A percentile compares a stretch with the other conserved stretches of the same genome.
Conservation (phyloP, 2,113 vertebrate genomes). For the Kryptolebias marmoratus region DNA sequence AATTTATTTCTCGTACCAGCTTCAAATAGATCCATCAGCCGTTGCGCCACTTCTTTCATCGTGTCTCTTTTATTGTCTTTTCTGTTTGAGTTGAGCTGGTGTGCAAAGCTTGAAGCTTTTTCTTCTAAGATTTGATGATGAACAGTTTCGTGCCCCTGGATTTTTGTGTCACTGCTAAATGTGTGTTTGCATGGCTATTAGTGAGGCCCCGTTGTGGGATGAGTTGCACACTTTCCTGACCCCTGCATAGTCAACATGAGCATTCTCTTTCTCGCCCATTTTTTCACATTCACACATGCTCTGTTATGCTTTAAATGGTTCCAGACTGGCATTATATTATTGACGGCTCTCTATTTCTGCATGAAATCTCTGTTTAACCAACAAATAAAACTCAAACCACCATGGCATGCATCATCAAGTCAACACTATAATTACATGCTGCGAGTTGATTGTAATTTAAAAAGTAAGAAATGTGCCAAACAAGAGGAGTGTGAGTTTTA, state of each 20-base stretch:
- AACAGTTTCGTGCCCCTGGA: conserved; percentile 60
- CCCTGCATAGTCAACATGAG: conserved; percentile 45
- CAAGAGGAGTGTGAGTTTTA: conserved; percentile 25
- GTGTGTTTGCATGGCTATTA: conserved; percentile 78
- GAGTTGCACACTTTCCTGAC: conserved; percentile 58
- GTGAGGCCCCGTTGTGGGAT: conserved; percentile 64
- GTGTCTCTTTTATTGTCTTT: conserved; percentile 51
- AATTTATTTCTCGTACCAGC: conserved; percentile 44
- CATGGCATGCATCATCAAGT: conserved; percentile 25
- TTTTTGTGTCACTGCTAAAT: conserved; percentile 73
- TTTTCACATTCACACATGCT: neutral
- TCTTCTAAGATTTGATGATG: conserved; percentile 55
- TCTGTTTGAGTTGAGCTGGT: conserved; percentile 29
- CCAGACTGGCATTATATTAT: conserved; percentile 31
- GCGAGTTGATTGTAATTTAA: conserved; percentile 37
- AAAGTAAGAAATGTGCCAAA: conserved; percentile 40
- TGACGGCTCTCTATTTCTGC: conserved; percentile 45
- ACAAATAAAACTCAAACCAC: conserved; percentile 9
- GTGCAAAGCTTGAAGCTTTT: conserved; percentile 13
- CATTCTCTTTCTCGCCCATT: conserved; percentile 11
- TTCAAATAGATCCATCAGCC: conserved; percentile 59
- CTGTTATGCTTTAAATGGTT: conserved; percentile 41
- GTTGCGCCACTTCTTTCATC: conserved; percentile 32
- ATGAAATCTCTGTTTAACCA: conserved; percentile 21
- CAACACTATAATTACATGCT: conserved; percentile 33